A percentile compares a stretch with the other conserved stretches of the same genome.
Conservation (phyloP, 2,797 vertebrate species). For the Pachyuromys duprasi region DNA sequence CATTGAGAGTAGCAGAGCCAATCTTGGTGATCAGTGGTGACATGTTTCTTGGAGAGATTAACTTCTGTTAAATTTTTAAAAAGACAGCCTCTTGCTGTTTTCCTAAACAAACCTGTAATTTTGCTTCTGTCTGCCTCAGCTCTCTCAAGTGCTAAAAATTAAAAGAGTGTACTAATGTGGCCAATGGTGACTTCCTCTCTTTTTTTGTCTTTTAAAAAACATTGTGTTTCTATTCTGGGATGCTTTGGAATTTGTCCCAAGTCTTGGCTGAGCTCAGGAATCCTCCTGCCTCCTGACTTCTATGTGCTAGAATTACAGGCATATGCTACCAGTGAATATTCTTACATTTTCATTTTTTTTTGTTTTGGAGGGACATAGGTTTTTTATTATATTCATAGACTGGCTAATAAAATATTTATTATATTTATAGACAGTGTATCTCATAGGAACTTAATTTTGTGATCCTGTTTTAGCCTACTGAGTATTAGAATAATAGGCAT, state of each 20-base stretch:
- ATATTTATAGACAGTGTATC: neutral
- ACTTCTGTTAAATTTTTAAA: neutral
- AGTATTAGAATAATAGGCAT: neutral
- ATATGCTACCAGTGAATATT: neutral
- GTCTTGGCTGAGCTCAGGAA: neutral
- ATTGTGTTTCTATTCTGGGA: neutral
- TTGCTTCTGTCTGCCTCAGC: neutral
- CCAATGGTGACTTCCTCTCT: neutral
- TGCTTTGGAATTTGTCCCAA: neutral
- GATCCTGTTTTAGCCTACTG: neutral
- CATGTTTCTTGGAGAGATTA: neutral
- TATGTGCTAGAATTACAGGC: neutral
- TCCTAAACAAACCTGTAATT: neutral
- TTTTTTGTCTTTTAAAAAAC: neutral
- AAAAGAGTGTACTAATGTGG: neutral
- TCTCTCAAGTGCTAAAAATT: neutral
- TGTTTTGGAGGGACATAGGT: neutral
- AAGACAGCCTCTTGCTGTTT: neutral
- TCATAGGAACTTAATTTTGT: neutral
- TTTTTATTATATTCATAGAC: neutral
- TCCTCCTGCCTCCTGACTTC: neutral
- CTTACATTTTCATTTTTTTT: neutral
- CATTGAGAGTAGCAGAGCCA: neutral
- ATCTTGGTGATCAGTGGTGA: neutral
- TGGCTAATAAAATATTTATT: no score